A percentile compares a stretch with the other conserved stretches of the same genome.
Conservation (phyloP, 2,113 vertebrate species). For the Notiomystis cincta region DNA sequence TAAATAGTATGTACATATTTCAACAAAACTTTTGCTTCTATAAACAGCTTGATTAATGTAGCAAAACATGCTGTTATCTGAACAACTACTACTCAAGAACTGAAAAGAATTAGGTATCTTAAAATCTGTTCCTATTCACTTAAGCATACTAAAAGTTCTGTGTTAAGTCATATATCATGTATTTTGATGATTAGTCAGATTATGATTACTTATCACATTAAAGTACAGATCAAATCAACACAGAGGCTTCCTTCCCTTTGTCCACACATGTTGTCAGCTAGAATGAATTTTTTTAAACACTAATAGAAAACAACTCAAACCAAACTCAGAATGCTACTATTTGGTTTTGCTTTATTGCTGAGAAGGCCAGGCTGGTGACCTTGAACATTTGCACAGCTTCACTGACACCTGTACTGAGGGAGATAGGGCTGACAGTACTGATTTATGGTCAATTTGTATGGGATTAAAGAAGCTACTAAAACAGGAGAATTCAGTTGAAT, state of each 20-base stretch:
- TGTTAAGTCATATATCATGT: neutral
- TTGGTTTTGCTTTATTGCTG: neutral
- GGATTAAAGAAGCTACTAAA: neutral
- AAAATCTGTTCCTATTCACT: neutral
- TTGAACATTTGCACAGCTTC: neutral
- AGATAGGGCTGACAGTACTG: neutral
- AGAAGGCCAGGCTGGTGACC: neutral
- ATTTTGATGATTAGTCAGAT: neutral
- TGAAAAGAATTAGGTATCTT: neutral
- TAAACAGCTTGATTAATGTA: neutral
- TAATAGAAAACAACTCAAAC: neutral
- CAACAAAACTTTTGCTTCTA: neutral
- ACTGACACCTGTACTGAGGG: neutral
- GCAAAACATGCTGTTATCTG: neutral
- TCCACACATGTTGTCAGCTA: neutral
- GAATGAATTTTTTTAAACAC: neutral
- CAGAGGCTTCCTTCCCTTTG: neutral
- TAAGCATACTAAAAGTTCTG: neutral
- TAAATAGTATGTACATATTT: neutral
- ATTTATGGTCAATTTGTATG: neutral
- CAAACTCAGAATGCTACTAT: neutral
- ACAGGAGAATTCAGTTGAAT: neutral
- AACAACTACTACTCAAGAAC: neutral
- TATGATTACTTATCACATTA: neutral
- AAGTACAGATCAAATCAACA: neutral